Conservation (phyloP, 2,797 vertebrate genomes). For the Cheirogaleus major region DNA sequence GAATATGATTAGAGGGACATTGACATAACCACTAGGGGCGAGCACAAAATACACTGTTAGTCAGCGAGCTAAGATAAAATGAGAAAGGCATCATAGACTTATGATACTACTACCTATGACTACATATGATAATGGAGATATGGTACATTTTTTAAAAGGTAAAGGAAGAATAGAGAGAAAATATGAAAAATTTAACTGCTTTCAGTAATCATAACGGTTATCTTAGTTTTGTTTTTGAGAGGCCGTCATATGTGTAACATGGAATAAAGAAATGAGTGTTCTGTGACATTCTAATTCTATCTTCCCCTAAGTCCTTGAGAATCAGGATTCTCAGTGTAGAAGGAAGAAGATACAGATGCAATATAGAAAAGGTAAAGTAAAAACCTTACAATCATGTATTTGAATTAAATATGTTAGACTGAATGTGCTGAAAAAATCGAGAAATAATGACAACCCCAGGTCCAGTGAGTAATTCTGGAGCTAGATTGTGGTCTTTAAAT, state of each 20-base stretch:
- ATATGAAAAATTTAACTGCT: not conserved
- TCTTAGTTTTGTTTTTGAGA: not conserved
- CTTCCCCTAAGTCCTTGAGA: not conserved
- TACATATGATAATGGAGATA: not conserved
- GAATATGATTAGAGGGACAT: not conserved
- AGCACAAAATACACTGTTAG: not conserved
- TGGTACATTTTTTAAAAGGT: not conserved
- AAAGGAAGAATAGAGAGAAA: not conserved
- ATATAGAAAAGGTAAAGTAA: not conserved
- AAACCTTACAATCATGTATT: not conserved
- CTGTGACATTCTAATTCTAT: not conserved
- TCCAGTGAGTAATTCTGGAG: not conserved
- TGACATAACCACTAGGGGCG: not conserved
- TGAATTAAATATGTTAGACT: not conserved
- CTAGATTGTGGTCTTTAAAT: not conserved
- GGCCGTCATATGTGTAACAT: not conserved
- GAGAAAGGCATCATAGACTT: not conserved
- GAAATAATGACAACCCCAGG: not conserved
- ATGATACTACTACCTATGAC: not conserved
- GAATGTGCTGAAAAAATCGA: not conserved
- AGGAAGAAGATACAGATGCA: not conserved
- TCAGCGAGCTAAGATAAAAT: not conserved
- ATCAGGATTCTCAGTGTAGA: not conserved
- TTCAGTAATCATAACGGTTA: not conserved
- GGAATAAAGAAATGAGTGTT: not conserved